Evolutionary conservation across 2,113 vertebrate species (phyloP).

Genomic region (Pithys albifrons): DNA sequence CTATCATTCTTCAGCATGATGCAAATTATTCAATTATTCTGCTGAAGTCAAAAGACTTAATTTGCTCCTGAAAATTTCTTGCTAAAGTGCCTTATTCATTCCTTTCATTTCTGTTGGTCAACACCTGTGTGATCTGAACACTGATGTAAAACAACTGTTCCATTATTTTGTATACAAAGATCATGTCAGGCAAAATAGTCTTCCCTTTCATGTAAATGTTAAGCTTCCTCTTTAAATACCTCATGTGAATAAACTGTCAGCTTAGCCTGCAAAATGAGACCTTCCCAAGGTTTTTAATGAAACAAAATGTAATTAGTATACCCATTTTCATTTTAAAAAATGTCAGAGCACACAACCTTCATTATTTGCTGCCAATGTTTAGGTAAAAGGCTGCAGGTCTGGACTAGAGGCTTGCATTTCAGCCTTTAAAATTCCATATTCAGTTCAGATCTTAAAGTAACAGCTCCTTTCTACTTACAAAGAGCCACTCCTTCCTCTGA

Average conservation of each 20-base stretch:
- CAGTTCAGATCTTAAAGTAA: neutral
- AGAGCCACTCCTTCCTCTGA: neutral
- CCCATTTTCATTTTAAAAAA: neutral
- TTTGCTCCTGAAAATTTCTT: neutral
- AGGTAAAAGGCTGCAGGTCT: neutral
- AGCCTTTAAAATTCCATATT: neutral
- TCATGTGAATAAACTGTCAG: neutral
- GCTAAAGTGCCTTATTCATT: neutral
- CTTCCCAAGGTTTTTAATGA: neutral
- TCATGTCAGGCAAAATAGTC: neutral
- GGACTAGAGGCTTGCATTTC: neutral
- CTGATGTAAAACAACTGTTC: neutral
- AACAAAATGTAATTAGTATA: neutral
- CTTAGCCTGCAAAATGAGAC: neutral
- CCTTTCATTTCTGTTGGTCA: neutral
- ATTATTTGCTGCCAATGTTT: neutral
- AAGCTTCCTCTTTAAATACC: neutral
- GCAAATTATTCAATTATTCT: neutral
- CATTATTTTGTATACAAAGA: neutral
- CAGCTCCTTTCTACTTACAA: neutral
- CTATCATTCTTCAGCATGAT: rapidly evolving
- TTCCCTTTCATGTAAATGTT: neutral
- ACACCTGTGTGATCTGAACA: neutral
- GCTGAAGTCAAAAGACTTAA: neutral
- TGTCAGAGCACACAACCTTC: neutral